These are phyloP conservation scores for Aleadryas rufinucha DNA, from an alignment of 2,113 vertebrate genomes.

Conservation along the genomic window DNA sequence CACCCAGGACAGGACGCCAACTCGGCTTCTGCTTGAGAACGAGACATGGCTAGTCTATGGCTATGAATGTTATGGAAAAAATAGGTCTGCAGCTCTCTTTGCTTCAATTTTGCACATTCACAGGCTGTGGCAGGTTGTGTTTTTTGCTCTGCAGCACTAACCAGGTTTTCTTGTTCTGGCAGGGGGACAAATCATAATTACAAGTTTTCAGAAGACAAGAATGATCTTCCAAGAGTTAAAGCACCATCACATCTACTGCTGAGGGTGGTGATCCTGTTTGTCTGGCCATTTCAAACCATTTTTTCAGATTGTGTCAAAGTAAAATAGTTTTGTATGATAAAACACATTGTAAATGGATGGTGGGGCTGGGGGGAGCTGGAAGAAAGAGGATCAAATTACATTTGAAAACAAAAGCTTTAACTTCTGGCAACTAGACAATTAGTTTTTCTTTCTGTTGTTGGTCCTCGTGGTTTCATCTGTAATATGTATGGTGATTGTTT, in stretches of 20 bases:
- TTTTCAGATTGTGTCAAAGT: background rate
- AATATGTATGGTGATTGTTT: conserved; percentile 76
- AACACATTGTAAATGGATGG: background rate
- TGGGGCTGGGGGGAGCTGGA: background rate
- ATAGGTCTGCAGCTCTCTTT: background rate
- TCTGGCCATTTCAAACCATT: background rate
- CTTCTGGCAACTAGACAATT: conserved; percentile 70
- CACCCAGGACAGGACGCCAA: rapidly evolving
- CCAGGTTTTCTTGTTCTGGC: background rate
- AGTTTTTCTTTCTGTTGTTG: conserved; percentile 74
- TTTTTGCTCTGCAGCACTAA: background rate
- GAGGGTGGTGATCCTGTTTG: background rate
- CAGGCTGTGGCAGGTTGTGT: background rate
- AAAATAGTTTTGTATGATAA: background rate
- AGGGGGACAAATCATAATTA: background rate
- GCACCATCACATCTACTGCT: background rate
- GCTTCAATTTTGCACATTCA: background rate
- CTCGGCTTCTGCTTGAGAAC: background rate
- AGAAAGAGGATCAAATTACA: conserved; percentile 4
- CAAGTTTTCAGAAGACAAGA: background rate
- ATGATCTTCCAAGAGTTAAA: background rate
- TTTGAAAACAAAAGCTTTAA: conserved; percentile 68
- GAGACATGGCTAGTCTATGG: rapidly evolving
- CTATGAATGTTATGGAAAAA: background rate
- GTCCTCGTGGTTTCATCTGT: conserved; percentile 71